These are phyloP conservation scores for Clarias pachynema DNA, from an alignment of 2,797 vertebrate genomes.

Conservation along the genomic window DNA sequence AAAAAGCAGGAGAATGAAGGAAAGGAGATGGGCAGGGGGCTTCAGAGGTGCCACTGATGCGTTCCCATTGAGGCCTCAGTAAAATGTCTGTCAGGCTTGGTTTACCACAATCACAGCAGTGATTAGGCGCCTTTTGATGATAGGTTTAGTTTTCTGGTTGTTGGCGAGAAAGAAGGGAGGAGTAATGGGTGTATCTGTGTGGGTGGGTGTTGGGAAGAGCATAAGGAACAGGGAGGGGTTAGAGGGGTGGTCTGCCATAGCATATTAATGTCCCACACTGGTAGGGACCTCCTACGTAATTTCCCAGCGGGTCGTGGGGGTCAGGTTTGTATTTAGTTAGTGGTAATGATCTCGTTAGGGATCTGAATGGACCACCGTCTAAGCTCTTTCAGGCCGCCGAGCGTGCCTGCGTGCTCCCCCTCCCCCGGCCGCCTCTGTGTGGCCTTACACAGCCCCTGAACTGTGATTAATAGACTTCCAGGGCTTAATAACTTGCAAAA, in stretches of 20 bases:
- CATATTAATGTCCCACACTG: constrained; percentile 81
- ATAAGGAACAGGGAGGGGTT: constrained; percentile 54
- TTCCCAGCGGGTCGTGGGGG: constrained; percentile 84
- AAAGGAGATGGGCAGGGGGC: constrained; percentile 54
- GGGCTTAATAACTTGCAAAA: constrained; percentile 94
- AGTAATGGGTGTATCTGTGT: constrained; percentile 60
- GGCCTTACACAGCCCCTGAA: constrained; percentile 88
- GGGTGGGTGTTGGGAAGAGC: constrained; percentile 37
- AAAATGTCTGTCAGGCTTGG: constrained; percentile 87
- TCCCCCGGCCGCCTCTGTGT: constrained; percentile 82
- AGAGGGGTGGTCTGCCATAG: constrained; percentile 51
- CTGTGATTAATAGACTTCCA: constrained; percentile 94
- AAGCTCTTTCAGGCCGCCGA: constrained; percentile 87
- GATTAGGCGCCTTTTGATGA: constrained; percentile 86
- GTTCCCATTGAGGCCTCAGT: constrained; percentile 80
- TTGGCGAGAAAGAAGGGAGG: constrained; percentile 80
- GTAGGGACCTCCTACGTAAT: constrained; percentile 79
- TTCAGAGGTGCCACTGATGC: constrained; percentile 76
- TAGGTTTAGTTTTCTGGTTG: constrained; percentile 86
- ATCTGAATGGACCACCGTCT: constrained; percentile 87
- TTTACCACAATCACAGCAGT: constrained; percentile 87
- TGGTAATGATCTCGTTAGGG: constrained; percentile 89
- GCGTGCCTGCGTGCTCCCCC: constrained; percentile 82
- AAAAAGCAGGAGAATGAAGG: constrained; percentile 74
- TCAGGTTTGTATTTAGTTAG: constrained; percentile 93